These are phyloP conservation scores for Desmophyllum pertusum DNA, from an alignment of 92 coral and sea anemone species.

Conservation along the genomic window DNA sequence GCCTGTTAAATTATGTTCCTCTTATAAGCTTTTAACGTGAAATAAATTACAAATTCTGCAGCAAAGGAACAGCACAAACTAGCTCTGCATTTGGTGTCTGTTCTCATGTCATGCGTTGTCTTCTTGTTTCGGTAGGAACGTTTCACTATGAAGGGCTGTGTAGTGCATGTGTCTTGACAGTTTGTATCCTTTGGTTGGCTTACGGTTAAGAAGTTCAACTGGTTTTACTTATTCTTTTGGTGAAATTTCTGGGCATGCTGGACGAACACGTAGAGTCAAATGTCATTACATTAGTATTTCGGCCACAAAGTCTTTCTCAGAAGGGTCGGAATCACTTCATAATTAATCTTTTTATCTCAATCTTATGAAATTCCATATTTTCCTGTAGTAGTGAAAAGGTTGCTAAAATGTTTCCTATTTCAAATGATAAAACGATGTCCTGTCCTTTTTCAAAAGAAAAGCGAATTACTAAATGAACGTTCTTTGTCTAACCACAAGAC, in stretches of 20 bases:
- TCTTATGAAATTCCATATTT: constrained; percentile 13
- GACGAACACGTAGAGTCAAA: background rate
- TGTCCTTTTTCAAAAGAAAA: background rate
- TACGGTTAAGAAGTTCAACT: background rate
- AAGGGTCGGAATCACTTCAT: background rate
- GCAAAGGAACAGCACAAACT: background rate
- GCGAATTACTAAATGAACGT: background rate
- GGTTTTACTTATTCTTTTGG: background rate
- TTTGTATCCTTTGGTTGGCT: background rate
- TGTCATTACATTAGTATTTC: background rate
- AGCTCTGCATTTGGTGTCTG: background rate
- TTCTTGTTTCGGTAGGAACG: background rate
- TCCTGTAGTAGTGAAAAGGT: background rate
- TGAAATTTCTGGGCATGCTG: background rate
- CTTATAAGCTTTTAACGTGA: background rate
- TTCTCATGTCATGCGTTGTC: background rate
- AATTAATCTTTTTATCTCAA: background rate
- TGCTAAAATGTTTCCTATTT: background rate
- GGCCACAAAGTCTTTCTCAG: background rate
- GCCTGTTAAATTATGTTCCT: background rate
- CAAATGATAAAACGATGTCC: background rate
- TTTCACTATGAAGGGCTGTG: background rate
- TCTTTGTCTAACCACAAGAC: background rate
- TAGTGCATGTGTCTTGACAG: background rate
- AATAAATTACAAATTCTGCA: constrained; percentile 2